These are phyloP conservation scores for Euspilapteryx auroguttella DNA, from an alignment of 2,888 invertebrate species.

Conservation along the genomic window DNA sequence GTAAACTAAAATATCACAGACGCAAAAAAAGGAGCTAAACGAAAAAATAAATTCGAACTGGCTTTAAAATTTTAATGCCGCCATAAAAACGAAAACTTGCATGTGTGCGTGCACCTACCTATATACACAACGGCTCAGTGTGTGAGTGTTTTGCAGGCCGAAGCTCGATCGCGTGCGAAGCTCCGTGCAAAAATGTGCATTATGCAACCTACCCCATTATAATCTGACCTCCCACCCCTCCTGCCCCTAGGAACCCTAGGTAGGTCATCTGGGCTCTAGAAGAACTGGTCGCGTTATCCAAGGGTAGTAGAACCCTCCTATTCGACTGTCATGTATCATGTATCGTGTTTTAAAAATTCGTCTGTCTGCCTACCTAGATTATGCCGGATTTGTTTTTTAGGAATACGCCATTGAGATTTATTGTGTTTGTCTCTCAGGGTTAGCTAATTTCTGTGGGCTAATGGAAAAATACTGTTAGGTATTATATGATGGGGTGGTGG, in stretches of 20 bases:
- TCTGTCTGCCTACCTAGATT: constrained; percentile 11
- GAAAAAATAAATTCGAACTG: constrained; percentile 3
- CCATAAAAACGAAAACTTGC: constrained; percentile 11
- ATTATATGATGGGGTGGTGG: no score
- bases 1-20: no score
- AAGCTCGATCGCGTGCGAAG: constrained; percentile 37
- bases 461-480: no score
- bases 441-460: no score
- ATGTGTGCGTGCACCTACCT: constrained; percentile 21
- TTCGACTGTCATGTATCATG: constrained; percentile 35
- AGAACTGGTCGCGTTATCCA: constrained; percentile 21
- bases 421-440: background rate
- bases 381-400: constrained; percentile 2
- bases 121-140: no score
- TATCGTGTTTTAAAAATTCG: constrained; percentile 27
- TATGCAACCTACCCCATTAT: constrained; percentile 29
- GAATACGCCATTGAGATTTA: no score
- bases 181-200: constrained; percentile 54
- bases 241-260: no score
- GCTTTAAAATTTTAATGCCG: constrained; percentile 5
- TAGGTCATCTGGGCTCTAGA: constrained; percentile 27
- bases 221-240: constrained; percentile 26
- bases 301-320: constrained; percentile 29
- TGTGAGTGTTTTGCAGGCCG: no score
- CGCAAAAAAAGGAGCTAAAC: background rate